Evolutionary conservation across 2,888 invertebrate genomes (phyloP), one percentile per base, ranked within the genome.

Genomic region (Drosophila atripex): DNA sequence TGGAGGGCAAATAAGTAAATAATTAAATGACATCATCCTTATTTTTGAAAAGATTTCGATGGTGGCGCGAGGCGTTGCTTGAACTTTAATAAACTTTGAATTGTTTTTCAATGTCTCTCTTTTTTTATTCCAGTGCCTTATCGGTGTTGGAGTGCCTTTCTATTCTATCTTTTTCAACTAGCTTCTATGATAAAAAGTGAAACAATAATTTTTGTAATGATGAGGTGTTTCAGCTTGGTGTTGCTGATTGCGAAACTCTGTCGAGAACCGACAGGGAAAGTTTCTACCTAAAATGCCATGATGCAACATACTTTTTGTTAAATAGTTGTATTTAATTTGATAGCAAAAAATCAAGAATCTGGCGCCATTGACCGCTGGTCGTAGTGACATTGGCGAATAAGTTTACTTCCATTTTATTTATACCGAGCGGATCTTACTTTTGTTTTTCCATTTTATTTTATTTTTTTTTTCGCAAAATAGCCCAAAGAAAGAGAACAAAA

Each of bases 401-500:
- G 47, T 70, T 49, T 61, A 41, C 30, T 49, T 49, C 64, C 64
- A 28, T 64, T 71, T 73, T 50, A 50, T 65, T 65, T 16, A 8
- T 35, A n/a, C 35, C 2, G 6, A 14, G 35, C 14, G 35, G 35
- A 35, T 35, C 35, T 35, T n/a, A 35, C 35, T 35, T 35, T 35
- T 41, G 18, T 51, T 23, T 38, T n/a, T 12, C 21, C 2, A 16
- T 16, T 39, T 8, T 16, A 1, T 41, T 9, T 18, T 41, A 3
- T 9, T 50, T 46, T 54, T 30, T 63, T 64, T 64, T 54, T 32
- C 41, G 49, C 66, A 55, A 38, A 38, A 77, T 80, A 84, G 68
- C 68, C 63, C 55, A 77, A 88, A 80, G 82, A 87, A 88, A 83
- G 88, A 88, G 87, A 88, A 87, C 87, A 83, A 83, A 80, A 87